Evolutionary conservation across 2,113 vertebrate genomes (phyloP).

Genomic region (Syngnathus typhle): DNA sequence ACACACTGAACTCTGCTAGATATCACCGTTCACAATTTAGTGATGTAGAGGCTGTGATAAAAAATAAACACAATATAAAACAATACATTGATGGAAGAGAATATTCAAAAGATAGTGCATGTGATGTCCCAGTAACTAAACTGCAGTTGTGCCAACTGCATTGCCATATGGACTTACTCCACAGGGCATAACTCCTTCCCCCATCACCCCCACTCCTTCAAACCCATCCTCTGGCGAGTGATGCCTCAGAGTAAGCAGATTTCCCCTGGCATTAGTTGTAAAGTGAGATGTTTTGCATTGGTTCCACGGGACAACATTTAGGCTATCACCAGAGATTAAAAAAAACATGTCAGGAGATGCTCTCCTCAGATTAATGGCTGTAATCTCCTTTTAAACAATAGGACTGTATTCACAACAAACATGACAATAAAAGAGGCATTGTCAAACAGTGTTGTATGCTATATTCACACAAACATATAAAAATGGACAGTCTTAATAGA

Average conservation of each 20-base stretch:
- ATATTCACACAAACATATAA: conserved; percentile 16
- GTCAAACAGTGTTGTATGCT: not conserved
- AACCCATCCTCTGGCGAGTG: conserved; percentile 34
- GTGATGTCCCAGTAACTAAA: conserved; percentile 41
- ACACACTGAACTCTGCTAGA: conserved; percentile 32
- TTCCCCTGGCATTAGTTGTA: conserved; percentile 45
- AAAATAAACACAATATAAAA: not conserved
- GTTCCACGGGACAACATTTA: conserved; percentile 33
- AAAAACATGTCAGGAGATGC: conserved; percentile 22
- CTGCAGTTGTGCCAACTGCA: conserved; percentile 62
- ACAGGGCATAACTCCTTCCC: conserved; percentile 26
- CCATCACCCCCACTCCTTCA: conserved; percentile 1
- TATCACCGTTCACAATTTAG: conserved; percentile 32
- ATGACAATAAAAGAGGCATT: conserved; percentile 10
- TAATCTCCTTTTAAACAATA: conserved; percentile 55
- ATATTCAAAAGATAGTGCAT: conserved; percentile 28
- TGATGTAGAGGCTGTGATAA: conserved; percentile 1
- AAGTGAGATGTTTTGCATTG: conserved; percentile 25
- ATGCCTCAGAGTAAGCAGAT: conserved; percentile 59
- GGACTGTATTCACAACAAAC: conserved; percentile 15
- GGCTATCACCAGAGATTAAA: conserved; percentile 47
- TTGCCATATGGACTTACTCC: conserved; percentile 66
- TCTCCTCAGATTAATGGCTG: conserved; percentile 42
- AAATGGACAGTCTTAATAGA: not conserved
- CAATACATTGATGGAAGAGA: not conserved